Evolutionary conservation across 2,888 invertebrate genomes (phyloP).

Genomic region (Molanna angustata): DNA sequence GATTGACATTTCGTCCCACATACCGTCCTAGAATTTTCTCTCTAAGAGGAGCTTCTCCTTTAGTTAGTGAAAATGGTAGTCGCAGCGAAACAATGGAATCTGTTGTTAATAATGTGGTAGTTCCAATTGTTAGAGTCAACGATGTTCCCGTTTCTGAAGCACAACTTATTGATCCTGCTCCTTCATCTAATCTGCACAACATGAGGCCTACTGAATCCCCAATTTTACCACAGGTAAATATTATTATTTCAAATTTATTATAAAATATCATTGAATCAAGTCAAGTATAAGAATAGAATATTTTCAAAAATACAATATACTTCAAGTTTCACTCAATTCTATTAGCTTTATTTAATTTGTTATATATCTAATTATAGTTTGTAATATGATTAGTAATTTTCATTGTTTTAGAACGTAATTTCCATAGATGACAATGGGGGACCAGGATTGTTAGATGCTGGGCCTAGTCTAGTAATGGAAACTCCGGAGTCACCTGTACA

Average conservation of each 20-base stretch:
- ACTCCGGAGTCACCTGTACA: conserved; percentile 66
- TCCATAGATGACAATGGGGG: conserved; percentile 50
- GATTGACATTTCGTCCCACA: conserved; percentile 2
- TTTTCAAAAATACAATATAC: not conserved
- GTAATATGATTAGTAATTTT: conserved; percentile 3
- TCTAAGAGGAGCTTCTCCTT: conserved; percentile 44
- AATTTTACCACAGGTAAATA: conserved; percentile 13
- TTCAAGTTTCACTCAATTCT: not conserved
- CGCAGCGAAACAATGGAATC: conserved; percentile 10
- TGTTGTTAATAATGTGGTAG: conserved; percentile 40
- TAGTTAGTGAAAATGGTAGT: conserved; percentile 42
- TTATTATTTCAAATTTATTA: conserved; percentile 2
- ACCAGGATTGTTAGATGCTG: conserved; percentile 43
- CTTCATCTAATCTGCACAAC: not conserved
- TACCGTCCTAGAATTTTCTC: conserved; percentile 9
- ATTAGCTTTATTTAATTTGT: not conserved
- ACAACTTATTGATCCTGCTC: conserved; percentile 15
- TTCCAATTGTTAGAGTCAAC: conserved; percentile 61
- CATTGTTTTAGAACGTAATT: conserved; percentile 49
- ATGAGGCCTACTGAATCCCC: conserved; percentile 8
- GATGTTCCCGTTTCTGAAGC: conserved; percentile 53
- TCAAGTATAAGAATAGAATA: too few relatives aligned
- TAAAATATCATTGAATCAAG: not conserved
- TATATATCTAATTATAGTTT: too few relatives aligned
- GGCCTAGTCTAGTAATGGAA: conserved; percentile 46